Evolutionary conservation across 2,113 vertebrate species (phyloP).

Genomic region (Syngnathus scovelli): DNA sequence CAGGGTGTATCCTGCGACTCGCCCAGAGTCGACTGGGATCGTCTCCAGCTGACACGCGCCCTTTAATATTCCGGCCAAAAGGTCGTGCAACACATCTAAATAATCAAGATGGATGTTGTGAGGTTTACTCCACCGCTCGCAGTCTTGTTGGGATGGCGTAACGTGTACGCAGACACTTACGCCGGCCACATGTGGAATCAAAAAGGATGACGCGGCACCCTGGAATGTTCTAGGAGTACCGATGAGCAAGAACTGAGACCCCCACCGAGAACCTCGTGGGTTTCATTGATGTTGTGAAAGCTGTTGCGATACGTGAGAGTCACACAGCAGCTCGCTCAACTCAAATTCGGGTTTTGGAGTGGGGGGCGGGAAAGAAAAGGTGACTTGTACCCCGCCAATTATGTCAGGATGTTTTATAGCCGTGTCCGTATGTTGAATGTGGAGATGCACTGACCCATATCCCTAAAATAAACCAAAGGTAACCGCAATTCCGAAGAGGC

Average conservation of each 20-base stretch:
- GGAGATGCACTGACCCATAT: conserved; percentile 51
- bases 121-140: conserved; percentile 26
- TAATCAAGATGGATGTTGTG: conserved; percentile 36
- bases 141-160: conserved; percentile 42
- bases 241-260: conserved; percentile 49
- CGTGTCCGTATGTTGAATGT: conserved; percentile 47
- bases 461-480: conserved; percentile 53
- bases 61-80: too few species aligned
- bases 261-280: conserved; percentile 46
- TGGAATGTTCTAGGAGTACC: conserved; percentile 53
- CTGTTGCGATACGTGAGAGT: conserved; percentile 43
- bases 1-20: too few species aligned
- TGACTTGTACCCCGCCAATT: conserved; percentile 23
- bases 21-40: too few species aligned
- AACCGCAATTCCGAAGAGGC: conserved; percentile 44
- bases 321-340: conserved; percentile 42
- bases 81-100: neutral
- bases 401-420: conserved; percentile 38
- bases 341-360: conserved; percentile 47
- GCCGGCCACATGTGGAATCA: conserved; percentile 40
- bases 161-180: conserved; percentile 33
- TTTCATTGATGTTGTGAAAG: conserved; percentile 51
- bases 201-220: conserved; percentile 38
- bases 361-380: conserved; percentile 27
- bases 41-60: too few species aligned